Evolutionary conservation across 1,140 invertebrate genomes (phyloP), one percentile per base, ranked within the genome.

Genomic region (Littorina saxatilis): DNA sequence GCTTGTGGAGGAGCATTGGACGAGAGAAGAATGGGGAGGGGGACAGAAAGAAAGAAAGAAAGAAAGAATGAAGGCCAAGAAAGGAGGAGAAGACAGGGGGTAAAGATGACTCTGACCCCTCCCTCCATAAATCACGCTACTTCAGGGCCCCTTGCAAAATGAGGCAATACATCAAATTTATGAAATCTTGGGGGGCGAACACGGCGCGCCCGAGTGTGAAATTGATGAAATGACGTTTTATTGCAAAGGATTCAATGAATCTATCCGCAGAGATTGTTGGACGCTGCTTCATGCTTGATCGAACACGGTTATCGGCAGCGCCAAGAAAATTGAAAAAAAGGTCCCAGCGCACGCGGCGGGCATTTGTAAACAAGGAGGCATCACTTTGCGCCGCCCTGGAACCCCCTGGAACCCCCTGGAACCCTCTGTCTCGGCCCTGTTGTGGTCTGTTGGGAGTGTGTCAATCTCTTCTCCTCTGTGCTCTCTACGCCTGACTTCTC

Each of bases 161-260:
- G 76, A 78, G 76, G 76, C 76, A 58, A 78, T 78, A 78, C 76
- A 78, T 78, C 76, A 78, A 78, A 78, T 78, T 78, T 78, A 78
- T 78, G 76, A 78, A 78, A 78, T 78, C 76, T 63, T 78, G 39
- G 52, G 32, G 76, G 35, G 76, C 5, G 17, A 40, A 37, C 50
- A 77, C 23, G 76, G 76, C 35, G 32, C 76, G 39, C 9, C 55
- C 35, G 58, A 78, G 76, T 63, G 76, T 78, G 76, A 78, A 78
- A 78, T 78, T 78, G 76, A 78, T 63, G 76, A 78, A 78, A 78
- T 78, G 76, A 78, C 76, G 55, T 78, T 78, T 78, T 78, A 78
- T 78, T 78, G 76, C 76, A 78, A 78, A 78, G 76, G 76, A 78
- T 78, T 78, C 76, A 78, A 78, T 78, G 76, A 78, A 78, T 78